Evolutionary conservation across 2,888 invertebrate species (phyloP), one percentile per base, ranked within the genome.

Genomic region (Aphelenchoides bicaudatus): DNA sequence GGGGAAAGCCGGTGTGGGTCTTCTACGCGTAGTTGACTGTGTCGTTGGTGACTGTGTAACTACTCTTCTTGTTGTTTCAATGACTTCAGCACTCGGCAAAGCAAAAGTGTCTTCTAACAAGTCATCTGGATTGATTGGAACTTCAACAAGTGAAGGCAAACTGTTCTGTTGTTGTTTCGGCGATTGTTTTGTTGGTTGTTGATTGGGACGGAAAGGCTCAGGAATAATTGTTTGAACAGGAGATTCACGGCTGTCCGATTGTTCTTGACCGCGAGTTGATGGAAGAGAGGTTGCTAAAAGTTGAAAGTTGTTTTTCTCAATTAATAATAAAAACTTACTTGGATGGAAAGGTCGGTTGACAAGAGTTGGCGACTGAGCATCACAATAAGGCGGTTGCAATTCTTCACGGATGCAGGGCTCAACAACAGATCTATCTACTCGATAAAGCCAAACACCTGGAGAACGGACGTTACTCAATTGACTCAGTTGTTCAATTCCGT

Each of bases 371-470:
- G 63, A 60, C 5, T 66, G 59, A 2, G 62, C 68, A 46, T 76
- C 76, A 55, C 78, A 78, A 58, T 75, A 79, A 13, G 78, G 78
- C 13, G 78, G 77, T 29, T 67, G 70, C 31, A 70, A 67, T 27
- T 66, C 66, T 5, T 63, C 57, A 13, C 65, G 61, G 28, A 74
- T 66, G 55, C 78, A 78, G 10, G 71, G 67, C 37, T 50, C 56
- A 6, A 79, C 57, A 8, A 58, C 58, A 3, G 65, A 59, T 6
- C 58, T 50, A 51, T 78, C 76, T 30, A 76, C 68, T 39, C 72
- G 63, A 46, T 70, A 76, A 19, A 76, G 56, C 76, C 76, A 77
- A 21, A 67, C 59, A 48, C 77, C 78, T 6, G 75, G 76, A 1
- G 65, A 65, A 43, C 71, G 65, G 30, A 79, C 63, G 59, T 78